phyloP scores from a whole-genome alignment of 1,140 invertebrate species.

The Pararge aegeria region DNA sequence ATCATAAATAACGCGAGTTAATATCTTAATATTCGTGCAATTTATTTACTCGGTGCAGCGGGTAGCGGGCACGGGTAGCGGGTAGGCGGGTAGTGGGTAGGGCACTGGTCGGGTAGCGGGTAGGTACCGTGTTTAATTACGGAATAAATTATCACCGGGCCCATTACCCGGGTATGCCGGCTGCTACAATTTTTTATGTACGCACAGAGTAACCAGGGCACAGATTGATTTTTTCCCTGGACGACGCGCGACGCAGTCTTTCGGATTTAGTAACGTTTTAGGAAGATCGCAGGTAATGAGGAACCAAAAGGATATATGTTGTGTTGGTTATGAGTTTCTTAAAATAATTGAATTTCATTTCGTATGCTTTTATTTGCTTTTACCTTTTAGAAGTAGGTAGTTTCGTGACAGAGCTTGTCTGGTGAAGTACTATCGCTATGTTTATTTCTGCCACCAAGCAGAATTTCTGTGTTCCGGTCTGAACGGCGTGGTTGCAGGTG shows the following conservation, averaged over 20 bases:
- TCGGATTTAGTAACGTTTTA: too few species aligned
- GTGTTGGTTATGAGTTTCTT: too few species aligned
- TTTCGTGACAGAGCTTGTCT: too few species aligned
- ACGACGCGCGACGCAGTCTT: background rate
- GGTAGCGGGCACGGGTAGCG: background rate
- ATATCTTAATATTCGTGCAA: constrained; percentile 28
- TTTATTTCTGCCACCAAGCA: too few species aligned
- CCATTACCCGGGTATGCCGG: constrained; percentile 22
- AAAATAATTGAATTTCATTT: too few species aligned
- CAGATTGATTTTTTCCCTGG: constrained; percentile 1
- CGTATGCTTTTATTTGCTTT: too few species aligned
- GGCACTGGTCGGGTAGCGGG: background rate
- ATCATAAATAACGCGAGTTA: constrained; percentile 12
- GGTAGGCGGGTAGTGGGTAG: background rate
- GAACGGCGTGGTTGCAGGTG: too few species aligned
- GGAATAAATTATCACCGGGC: constrained; percentile 45
- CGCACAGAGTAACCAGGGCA: constrained; percentile 11
- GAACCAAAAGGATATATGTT: too few species aligned
- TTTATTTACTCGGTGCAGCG: background rate
- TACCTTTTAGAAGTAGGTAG: too few species aligned
- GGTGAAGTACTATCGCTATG: too few species aligned
- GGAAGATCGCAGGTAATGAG: too few species aligned
- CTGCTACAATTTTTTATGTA: constrained; percentile 30
- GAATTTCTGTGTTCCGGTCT: too few species aligned
- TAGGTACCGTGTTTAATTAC: constrained; percentile 41